phyloP scores from a whole-genome alignment of 1,140 invertebrate species.

The Frieseomelitta varia region DNA sequence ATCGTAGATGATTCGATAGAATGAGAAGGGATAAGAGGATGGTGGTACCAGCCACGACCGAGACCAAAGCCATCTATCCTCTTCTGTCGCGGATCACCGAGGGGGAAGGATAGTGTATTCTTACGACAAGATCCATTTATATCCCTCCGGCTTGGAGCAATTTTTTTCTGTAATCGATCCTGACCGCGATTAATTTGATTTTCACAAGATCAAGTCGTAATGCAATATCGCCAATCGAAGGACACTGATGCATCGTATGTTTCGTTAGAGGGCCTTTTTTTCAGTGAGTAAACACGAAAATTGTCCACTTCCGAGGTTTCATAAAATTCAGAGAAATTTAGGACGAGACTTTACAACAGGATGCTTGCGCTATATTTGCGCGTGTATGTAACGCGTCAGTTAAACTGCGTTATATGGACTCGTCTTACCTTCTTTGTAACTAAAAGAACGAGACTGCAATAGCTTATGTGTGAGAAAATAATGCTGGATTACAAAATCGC shows the following conservation, averaged over 20 bases:
- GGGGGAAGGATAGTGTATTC: slow-evolving; percentile 22
- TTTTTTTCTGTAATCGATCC: slow-evolving; percentile 18
- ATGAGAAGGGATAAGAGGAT: slow-evolving; percentile 77
- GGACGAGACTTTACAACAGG: slow-evolving; percentile 36
- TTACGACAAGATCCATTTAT: slow-evolving; percentile 40
- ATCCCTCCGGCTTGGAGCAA: slow-evolving; percentile 7
- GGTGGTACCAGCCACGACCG: slow-evolving; percentile 78
- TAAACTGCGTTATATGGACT: not conserved
- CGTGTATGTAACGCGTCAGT: not conserved
- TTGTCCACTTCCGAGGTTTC: not conserved
- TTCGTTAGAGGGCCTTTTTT: not conserved
- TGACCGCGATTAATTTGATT: slow-evolving; percentile 2
- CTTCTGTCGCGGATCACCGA: slow-evolving; percentile 50
- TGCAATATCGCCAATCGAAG: not conserved
- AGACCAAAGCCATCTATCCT: slow-evolving; percentile 71
- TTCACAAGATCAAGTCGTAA: not conserved
- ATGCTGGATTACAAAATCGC: slow-evolving; percentile 54
- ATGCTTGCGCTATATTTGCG: slow-evolving; percentile 36
- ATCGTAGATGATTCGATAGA: slow-evolving; percentile 62
- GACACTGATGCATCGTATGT: not conserved
- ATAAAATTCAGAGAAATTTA: slow-evolving; percentile 47
- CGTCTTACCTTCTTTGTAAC: slow-evolving; percentile 17
- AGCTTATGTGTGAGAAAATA: slow-evolving; percentile 49
- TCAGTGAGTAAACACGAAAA: not conserved
- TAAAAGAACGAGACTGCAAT: slow-evolving; percentile 28